phyloP scores from a whole-genome alignment of 2,888 invertebrate genomes.

The Arctia plantaginis region DNA sequence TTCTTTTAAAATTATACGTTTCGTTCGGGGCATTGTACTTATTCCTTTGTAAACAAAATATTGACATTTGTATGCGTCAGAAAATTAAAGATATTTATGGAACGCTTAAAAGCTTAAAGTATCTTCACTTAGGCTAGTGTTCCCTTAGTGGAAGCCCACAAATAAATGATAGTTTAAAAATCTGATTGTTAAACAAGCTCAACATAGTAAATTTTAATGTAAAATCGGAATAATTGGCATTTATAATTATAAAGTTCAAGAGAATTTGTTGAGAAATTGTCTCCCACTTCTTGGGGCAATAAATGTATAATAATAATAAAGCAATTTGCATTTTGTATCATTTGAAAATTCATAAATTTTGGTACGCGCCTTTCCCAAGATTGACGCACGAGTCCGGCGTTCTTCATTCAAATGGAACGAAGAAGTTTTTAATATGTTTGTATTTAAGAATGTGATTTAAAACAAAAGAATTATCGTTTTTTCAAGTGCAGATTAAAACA shows the following conservation, averaged over 20 bases:
- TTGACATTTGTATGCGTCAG: constrained; percentile 24
- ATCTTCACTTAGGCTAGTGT: not conserved
- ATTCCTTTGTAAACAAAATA: constrained; percentile 25
- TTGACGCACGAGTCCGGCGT: not conserved
- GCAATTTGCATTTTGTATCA: not conserved
- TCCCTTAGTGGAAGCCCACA: not conserved
- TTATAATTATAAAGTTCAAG: not conserved
- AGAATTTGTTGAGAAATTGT: not conserved
- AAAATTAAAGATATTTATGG: constrained; percentile 14
- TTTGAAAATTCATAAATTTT: not conserved
- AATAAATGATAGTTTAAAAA: not conserved
- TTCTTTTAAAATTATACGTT: constrained; percentile 62
- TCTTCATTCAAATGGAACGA: not conserved
- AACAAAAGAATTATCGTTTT: not conserved
- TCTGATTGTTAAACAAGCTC: no score
- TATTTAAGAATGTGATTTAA: not conserved
- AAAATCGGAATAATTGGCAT: not conserved
- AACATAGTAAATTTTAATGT: not conserved
- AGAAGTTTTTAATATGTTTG: not conserved
- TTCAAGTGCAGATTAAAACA: no score
- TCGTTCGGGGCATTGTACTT: constrained; percentile 67
- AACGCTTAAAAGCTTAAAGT: not conserved
- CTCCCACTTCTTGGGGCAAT: not conserved
- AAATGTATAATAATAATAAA: not conserved
- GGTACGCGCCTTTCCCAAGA: not conserved